Evolutionary conservation across 2,113 vertebrate species (phyloP).

Genomic region (Alligator sinensis): DNA sequence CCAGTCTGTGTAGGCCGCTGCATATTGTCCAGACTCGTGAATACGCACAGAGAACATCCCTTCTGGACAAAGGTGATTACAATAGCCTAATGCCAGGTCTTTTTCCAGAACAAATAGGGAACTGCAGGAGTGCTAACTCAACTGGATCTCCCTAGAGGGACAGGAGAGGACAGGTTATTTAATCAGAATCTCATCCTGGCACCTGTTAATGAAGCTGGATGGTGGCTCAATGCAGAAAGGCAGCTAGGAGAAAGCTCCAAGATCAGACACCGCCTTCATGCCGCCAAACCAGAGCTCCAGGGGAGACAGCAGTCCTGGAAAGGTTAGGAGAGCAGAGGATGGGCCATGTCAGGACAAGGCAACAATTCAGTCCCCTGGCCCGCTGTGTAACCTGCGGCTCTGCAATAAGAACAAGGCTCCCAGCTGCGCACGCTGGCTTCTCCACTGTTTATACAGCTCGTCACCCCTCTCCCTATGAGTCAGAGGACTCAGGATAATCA

Average conservation of each 20-base stretch:
- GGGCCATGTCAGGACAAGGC: not conserved
- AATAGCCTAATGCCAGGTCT: not conserved
- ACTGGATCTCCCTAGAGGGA: not conserved
- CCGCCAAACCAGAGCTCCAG: not conserved
- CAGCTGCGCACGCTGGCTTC: not conserved
- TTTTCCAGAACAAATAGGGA: not conserved
- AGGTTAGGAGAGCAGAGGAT: not conserved
- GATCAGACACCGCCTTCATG: not conserved
- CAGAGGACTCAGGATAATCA: not conserved
- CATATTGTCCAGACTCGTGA: no score
- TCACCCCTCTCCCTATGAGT: not conserved
- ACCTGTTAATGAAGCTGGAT: not conserved
- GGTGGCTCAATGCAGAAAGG: not conserved
- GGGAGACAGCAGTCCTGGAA: fast-evolving
- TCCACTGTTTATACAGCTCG: not conserved
- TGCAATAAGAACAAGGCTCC: not conserved
- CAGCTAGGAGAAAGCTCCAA: not conserved
- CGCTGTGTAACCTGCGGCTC: not conserved
- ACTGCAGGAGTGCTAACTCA: not conserved
- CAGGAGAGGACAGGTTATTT: not conserved
- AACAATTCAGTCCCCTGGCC: not conserved
- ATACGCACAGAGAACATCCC: not conserved
- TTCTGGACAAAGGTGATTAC: not conserved
- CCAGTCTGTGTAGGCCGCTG: not conserved
- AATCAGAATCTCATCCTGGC: not conserved